Percentiles rank a stretch among this genome's conserved stretches.
phyloP scores from a whole-genome alignment of 1,140 invertebrate species.

The Harpegnathos saltator region DNA sequence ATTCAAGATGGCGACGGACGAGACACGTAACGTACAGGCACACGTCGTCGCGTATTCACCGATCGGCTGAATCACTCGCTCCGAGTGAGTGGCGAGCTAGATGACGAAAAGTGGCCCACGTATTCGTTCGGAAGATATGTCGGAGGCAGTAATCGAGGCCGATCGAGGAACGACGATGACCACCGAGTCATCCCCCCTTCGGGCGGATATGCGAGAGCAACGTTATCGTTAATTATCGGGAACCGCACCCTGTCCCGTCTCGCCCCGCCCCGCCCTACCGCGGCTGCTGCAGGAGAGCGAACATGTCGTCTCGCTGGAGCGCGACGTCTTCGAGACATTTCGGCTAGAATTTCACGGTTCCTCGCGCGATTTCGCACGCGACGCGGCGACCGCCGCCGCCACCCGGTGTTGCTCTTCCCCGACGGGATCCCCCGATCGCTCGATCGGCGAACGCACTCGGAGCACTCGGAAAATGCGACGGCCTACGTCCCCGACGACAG shows the following conservation, averaged over 20 bases:
- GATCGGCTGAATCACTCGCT: neutral
- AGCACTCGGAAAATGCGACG: neutral
- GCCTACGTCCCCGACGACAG: neutral
- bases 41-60: neutral
- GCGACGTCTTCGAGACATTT: slow-evolving; percentile 1
- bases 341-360: neutral
- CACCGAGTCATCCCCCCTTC: neutral
- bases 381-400: no score
- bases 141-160: no score
- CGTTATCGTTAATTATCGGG: slow-evolving; percentile 59
- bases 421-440: neutral
- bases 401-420: no score
- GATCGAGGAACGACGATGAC: neutral
- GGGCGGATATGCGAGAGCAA: neutral
- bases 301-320: neutral
- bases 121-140: neutral
- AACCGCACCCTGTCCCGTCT: slow-evolving; percentile 84
- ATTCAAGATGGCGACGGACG: slow-evolving; percentile 72
- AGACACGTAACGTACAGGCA: slow-evolving; percentile 34
- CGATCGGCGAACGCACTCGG: neutral
- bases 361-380: neutral
- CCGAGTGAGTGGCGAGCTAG: neutral
- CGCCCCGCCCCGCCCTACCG: slow-evolving; percentile 82
- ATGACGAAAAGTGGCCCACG: neutral
- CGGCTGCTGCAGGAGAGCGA: no score